Evolutionary conservation across 2,888 invertebrate genomes (phyloP), one percentile per base, ranked within the genome.

Genomic region (Drosophila phalerata): DNA sequence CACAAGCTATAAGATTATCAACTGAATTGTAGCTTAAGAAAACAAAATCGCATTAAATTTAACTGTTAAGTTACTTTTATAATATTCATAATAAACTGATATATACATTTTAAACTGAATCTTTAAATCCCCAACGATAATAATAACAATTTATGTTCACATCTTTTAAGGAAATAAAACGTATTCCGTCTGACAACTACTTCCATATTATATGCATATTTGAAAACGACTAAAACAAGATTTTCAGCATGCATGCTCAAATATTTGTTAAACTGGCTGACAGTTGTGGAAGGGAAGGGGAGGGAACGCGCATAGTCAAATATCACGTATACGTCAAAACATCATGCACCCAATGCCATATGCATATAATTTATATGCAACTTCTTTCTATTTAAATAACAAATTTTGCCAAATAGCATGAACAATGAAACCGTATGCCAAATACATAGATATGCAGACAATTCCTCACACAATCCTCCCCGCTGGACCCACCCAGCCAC

Each of bases 351-450:
- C 40, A 74, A 61, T 57, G 45, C 43, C 55, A 52, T 58, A 71
- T 77, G 74, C 81, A 73, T 70, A 69, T 73, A 57, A 84, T 87
- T 81, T 81, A 78, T 73, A 70, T 87, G 78, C 75, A 73, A 69
- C 62, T 69, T 63, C 51, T 49, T 65, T 72, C 68, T 69, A 85
- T 85, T 89, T 85, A 85, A 88, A 88, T 85, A 84, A 82, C 67
- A 82, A 70, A 76, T 73, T 78, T 72, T 45, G 51, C 58, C 67
- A 83, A 84, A 74, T 70, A 60, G 72, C 72, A 71, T 67, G 66
- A 72, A 77, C 78, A 89, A 85, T 72, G 70, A 73, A 63, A 67
- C 63, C 77, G 45, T 69, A 77, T 87, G 82, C 79, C 75, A 77
- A 81, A 55, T 47, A 63, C 63, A 63, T 47, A 63, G 65, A 63